These are phyloP conservation scores for Agrochola lota DNA, from an alignment of 2,888 invertebrate genomes.

Conservation along the genomic window DNA sequence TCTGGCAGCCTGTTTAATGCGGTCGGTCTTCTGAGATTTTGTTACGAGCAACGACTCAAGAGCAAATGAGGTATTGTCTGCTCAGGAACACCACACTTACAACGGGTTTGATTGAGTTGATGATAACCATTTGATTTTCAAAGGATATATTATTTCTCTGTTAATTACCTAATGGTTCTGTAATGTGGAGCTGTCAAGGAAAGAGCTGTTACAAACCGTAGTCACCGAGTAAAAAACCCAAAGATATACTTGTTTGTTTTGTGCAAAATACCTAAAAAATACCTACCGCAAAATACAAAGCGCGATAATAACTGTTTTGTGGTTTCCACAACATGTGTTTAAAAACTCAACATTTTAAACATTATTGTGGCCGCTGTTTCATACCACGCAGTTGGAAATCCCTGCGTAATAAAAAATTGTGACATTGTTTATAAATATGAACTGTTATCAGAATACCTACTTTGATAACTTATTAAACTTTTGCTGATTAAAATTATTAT, in stretches of 20 bases:
- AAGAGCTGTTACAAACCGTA: neutral
- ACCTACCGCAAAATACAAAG: neutral
- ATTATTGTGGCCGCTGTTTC: neutral
- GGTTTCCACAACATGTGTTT: slow-evolving; percentile 15
- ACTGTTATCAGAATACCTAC: slow-evolving; percentile 34
- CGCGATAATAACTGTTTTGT: neutral
- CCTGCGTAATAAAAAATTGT: slow-evolving; percentile 36
- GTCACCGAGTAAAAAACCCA: neutral
- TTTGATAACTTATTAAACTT: slow-evolving; percentile 54
- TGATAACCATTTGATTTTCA: too few relatives aligned
- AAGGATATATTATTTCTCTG: neutral
- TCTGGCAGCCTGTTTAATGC: too few relatives aligned
- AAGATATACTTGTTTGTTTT: neutral
- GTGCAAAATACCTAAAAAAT: slow-evolving; percentile 8
- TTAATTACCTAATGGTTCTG: neutral
- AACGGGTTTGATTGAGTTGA: too few relatives aligned
- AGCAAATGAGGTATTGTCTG: neutral
- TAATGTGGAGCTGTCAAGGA: neutral
- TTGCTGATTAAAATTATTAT: slow-evolving; percentile 48
- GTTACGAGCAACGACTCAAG: neutral
- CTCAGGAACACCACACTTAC: neutral
- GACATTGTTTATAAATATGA: slow-evolving; percentile 48
- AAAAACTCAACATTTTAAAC: slow-evolving; percentile 23
- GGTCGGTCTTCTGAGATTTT: too few relatives aligned
- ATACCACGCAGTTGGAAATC: slow-evolving; percentile 39